A percentile compares a stretch with the other conserved stretches of the same genome.
Evolutionary conservation across 2,797 vertebrate genomes (phyloP).

Genomic region (Lepus oiostolus): DNA sequence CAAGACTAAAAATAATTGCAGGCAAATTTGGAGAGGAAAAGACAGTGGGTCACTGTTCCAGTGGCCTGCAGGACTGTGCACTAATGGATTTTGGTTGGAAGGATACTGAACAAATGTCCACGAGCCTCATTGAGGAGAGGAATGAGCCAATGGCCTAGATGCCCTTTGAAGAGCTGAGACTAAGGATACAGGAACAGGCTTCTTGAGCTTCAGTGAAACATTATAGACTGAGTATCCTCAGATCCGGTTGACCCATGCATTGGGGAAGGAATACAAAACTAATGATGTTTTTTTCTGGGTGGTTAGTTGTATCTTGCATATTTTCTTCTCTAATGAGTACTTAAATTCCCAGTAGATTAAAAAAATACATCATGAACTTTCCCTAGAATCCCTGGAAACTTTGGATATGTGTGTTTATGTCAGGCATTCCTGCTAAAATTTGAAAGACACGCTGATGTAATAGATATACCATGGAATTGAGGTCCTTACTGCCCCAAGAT

Average conservation of each 20-base stretch:
- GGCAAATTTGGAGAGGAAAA: slow-evolving; percentile 38
- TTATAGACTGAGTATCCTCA: neutral
- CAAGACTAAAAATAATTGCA: slow-evolving; percentile 43
- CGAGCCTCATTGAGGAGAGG: neutral
- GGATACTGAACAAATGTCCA: slow-evolving; percentile 40
- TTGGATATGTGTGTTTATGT: neutral
- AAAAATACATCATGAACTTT: slow-evolving; percentile 5
- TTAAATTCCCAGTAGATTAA: neutral
- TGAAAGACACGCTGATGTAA: neutral
- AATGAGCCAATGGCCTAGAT: neutral
- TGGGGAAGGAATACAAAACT: too few relatives aligned
- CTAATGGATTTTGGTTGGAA: neutral
- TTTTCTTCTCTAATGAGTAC: slow-evolving; percentile 2
- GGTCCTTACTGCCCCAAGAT: neutral
- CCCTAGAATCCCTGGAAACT: slow-evolving; percentile 9
- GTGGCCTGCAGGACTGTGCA: neutral
- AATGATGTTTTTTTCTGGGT: neutral
- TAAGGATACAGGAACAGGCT: neutral
- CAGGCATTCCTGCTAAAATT: neutral
- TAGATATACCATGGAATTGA: neutral
- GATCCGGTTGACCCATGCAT: neutral
- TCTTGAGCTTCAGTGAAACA: neutral
- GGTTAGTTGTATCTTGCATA: neutral
- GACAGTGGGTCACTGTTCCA: neutral
- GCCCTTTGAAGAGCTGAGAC: neutral